Evolutionary conservation across 1,140 invertebrate genomes (phyloP).

Genomic region (Lerema accius): DNA sequence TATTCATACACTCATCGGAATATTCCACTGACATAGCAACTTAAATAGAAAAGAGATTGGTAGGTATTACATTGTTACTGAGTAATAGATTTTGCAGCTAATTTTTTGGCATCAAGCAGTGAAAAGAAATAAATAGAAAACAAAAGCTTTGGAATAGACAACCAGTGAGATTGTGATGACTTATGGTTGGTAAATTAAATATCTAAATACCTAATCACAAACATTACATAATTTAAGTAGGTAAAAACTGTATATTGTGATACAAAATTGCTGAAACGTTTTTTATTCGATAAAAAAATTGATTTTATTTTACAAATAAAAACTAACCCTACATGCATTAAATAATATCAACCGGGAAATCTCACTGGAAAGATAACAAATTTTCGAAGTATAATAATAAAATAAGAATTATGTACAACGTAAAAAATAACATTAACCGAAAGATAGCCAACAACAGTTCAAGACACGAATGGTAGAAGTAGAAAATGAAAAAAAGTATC

Average conservation of each 20-base stretch:
- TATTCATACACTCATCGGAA: constrained; percentile 33
- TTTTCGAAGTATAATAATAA: constrained; percentile 55
- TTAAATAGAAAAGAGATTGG: constrained; percentile 69
- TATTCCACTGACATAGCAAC: constrained; percentile 54
- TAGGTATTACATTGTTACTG: constrained; percentile 68
- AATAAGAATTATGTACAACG: constrained; percentile 69
- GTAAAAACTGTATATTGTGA: background rate
- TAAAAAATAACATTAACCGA: constrained; percentile 53
- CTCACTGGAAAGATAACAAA: constrained; percentile 65
- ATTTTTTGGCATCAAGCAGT: constrained; percentile 81
- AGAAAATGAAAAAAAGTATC: constrained; percentile 49
- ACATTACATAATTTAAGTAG: constrained; percentile 14
- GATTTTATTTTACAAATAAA: too few species aligned
- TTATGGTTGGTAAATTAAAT: constrained; percentile 1
- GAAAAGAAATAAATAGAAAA: constrained; percentile 64
- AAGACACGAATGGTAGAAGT: constrained; percentile 61
- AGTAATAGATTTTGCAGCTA: constrained; percentile 72
- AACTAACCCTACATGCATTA: too few species aligned
- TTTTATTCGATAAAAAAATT: background rate
- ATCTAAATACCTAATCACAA: constrained; percentile 8
- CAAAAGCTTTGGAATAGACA: constrained; percentile 75
- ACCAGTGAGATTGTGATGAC: constrained; percentile 66
- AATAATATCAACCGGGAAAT: constrained; percentile 38
- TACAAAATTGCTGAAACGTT: background rate
- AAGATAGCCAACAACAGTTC: constrained; percentile 50